phyloP scores from a whole-genome alignment of 2,113 vertebrate species.

The Tenebrosternarchus preto region DNA sequence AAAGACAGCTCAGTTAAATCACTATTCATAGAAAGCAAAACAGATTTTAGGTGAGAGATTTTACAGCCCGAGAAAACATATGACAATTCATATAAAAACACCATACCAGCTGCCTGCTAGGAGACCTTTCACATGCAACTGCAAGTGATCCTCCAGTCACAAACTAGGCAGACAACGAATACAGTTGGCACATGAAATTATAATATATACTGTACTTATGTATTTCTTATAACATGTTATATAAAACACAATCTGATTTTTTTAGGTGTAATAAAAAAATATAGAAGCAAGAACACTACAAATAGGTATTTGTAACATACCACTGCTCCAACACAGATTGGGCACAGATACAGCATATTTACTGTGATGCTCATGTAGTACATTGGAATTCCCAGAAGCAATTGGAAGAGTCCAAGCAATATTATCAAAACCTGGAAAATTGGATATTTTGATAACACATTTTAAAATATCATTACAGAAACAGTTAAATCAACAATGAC shows the following conservation, averaged over 20 bases:
- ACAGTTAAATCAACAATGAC: no score
- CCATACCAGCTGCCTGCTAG: conserved; percentile 64
- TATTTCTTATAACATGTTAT: no score
- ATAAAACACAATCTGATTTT: no score
- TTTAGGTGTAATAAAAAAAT: background rate
- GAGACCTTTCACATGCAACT: conserved; percentile 64
- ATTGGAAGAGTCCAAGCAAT: conserved; percentile 71
- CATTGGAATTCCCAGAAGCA: conserved; percentile 64
- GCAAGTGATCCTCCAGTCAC: conserved; percentile 66
- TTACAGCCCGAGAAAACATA: background rate
- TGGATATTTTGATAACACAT: background rate
- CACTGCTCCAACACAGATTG: conserved; percentile 64
- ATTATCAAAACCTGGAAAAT: conserved; percentile 67
- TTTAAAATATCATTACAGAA: background rate
- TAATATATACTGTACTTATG: background rate
- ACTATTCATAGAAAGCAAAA: no score
- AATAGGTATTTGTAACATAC: conserved; percentile 64
- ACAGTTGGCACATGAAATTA: background rate
- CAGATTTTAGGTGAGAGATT: no score
- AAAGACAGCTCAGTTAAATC: background rate
- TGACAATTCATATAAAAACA: background rate
- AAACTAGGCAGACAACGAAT: conserved; percentile 56
- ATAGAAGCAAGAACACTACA: background rate
- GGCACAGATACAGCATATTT: conserved; percentile 58
- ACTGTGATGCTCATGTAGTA: conserved; percentile 31